Percentiles rank a stretch among this genome's conserved stretches.
phyloP scores from a whole-genome alignment of 2,113 vertebrate species.

The Pseudorhombus dupliciocellatus region DNA sequence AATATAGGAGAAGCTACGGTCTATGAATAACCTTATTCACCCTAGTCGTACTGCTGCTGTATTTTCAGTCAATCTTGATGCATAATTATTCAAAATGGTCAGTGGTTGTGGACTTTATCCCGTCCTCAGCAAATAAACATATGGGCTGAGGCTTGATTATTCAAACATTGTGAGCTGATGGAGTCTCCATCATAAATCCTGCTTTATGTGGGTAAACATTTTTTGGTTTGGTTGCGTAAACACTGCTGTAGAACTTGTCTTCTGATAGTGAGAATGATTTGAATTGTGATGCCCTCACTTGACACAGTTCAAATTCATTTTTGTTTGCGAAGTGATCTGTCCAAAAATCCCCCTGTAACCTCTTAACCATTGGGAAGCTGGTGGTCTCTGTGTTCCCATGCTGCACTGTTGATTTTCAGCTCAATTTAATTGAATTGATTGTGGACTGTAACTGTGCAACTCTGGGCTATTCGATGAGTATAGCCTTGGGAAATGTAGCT shows the following conservation, averaged over 20 bases:
- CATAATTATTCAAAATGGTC: constrained; percentile 56
- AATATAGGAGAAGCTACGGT: constrained; percentile 18
- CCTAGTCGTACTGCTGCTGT: constrained; percentile 37
- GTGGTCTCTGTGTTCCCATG: constrained; percentile 36
- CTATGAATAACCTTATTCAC: constrained; percentile 32
- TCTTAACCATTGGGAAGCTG: constrained; percentile 15
- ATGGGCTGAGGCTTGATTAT: constrained; percentile 47
- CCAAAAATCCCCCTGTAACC: neutral
- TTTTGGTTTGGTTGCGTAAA: constrained; percentile 1
- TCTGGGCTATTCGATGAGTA: constrained; percentile 53
- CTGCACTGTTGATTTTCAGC: constrained; percentile 64
- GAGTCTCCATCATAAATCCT: constrained; percentile 8
- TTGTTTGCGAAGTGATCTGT: constrained; percentile 4
- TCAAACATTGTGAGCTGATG: constrained; percentile 34
- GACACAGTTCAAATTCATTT: constrained; percentile 7
- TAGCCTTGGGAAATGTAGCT: constrained; percentile 29
- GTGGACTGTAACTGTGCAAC: constrained; percentile 46
- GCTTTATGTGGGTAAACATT: constrained; percentile 15
- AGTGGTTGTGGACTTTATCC: constrained; percentile 52
- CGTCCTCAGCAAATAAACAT: constrained; percentile 50
- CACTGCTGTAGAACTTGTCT: neutral
- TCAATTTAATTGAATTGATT: constrained; percentile 62
- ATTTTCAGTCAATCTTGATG: constrained; percentile 45
- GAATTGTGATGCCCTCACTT: constrained; percentile 25
- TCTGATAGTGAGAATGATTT: constrained; percentile 19